Evolutionary conservation across 2,797 vertebrate species (phyloP).

Genomic region (Synaphobranchus kaupii): DNA sequence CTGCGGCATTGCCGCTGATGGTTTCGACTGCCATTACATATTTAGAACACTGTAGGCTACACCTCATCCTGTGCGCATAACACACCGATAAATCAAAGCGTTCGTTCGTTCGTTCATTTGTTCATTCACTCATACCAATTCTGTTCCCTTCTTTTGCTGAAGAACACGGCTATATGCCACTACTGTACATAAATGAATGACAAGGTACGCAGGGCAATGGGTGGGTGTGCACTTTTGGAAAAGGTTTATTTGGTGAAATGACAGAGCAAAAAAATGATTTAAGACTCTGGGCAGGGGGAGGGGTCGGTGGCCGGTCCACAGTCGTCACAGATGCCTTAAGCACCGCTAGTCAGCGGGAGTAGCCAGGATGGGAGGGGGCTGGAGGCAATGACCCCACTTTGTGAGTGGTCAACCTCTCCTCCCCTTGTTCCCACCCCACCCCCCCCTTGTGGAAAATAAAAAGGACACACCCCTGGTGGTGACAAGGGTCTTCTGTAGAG

Average conservation of each 20-base stretch:
- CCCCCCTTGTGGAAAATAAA: slow-evolving; percentile 54
- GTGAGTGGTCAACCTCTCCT: slow-evolving; percentile 73
- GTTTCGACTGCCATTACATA: not conserved
- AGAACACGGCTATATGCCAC: not conserved
- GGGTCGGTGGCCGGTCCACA: slow-evolving; percentile 62
- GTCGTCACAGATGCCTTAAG: slow-evolving; percentile 69
- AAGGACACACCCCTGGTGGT: slow-evolving; percentile 48
- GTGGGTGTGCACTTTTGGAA: slow-evolving; percentile 70
- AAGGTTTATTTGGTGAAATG: slow-evolving; percentile 80
- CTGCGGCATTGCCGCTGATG: not conserved
- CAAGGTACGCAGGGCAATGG: slow-evolving; percentile 54
- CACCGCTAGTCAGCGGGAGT: slow-evolving; percentile 71
- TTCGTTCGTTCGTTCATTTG: not conserved
- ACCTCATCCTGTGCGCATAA: not conserved
- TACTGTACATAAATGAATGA: slow-evolving; percentile 60
- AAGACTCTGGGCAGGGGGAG: slow-evolving; percentile 54
- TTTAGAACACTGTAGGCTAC: not conserved
- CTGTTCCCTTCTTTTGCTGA: not conserved
- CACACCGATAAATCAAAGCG: not conserved
- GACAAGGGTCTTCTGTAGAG: slow-evolving; percentile 50
- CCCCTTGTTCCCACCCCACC: slow-evolving; percentile 74
- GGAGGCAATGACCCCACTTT: slow-evolving; percentile 73
- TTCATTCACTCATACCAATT: not conserved
- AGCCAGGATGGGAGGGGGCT: slow-evolving; percentile 69
- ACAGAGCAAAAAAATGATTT: slow-evolving; percentile 73